Evolutionary conservation across 2,113 vertebrate genomes (phyloP), one percentile per base, ranked within the genome.

Genomic region (Ictalurus punctatus): DNA sequence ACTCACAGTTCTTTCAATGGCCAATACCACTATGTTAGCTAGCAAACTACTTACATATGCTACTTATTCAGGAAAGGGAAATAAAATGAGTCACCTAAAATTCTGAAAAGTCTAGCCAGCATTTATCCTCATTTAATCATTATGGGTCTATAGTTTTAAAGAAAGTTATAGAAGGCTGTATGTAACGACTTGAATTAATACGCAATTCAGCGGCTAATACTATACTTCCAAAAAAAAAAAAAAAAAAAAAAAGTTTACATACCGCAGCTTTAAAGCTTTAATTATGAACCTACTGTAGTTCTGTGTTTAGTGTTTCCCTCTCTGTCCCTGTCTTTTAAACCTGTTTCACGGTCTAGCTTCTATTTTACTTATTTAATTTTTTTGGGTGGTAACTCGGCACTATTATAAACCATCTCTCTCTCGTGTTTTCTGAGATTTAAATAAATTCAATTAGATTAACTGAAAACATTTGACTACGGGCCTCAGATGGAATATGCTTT

Each of bases 401-500:
- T n/a, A 19, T 21, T 1, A 21, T 59, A 6, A 21, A 25, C 37
- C 30, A 52, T 16, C 23, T 40, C 1, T 65, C 25, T 16, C 8
- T 23, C 25, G 17, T 40, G 34, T 40, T 40, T 65, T 44, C 61
- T 65, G 0, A 67, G 40, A 84, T 84, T 84, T 67, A 67, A 84
- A 84, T 67, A 48, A 83, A 83, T 13, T 21, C 0, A 40, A 63
- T 40, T 67, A 2, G 44, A 67, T 84, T 67, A 67, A 84, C 83
- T 67, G 83, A 84, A 81, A 81, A 83, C 21, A 59, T 83, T 61
- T 83, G 37, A 34, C 81, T 61, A 61, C 7, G 10, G 4, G 81
- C 81, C 56, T 25, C 5, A 83, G 30, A 58, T 40, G 21, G 30
- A 83, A 83, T 61, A 65, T 2, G 10, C 58, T 83, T 83, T 83